A percentile compares a stretch with the other conserved stretches of the same genome.
Evolutionary conservation across 2,888 invertebrate species (phyloP).

Genomic region (Arge pagana): DNA sequence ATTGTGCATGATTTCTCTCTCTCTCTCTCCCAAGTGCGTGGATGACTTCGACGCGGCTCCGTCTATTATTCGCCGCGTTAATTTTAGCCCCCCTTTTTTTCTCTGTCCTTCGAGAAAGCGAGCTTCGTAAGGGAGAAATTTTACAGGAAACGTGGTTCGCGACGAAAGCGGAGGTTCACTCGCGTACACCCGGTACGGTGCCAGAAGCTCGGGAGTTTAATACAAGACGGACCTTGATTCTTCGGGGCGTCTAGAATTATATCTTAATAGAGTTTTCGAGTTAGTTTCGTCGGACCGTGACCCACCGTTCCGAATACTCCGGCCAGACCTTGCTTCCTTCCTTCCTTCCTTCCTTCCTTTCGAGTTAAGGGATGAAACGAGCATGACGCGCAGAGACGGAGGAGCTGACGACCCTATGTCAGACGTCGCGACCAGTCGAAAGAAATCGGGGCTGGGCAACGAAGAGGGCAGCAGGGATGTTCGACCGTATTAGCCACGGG

Average conservation of each 20-base stretch:
- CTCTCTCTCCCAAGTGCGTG: too few species aligned
- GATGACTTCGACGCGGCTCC: too few species aligned
- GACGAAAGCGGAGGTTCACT: too few species aligned
- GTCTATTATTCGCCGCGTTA: too few species aligned
- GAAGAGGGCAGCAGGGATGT: constrained; percentile 27
- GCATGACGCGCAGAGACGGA: background rate
- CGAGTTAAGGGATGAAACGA: background rate
- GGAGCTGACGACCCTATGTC: background rate
- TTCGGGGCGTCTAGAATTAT: constrained; percentile 15
- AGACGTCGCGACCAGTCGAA: background rate
- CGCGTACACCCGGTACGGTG: too few species aligned
- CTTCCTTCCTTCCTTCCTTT: background rate
- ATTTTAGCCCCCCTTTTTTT: too few species aligned
- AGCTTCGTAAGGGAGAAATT: too few species aligned
- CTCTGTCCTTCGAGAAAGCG: too few species aligned
- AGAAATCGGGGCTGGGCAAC: background rate
- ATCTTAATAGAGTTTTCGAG: constrained; percentile 21
- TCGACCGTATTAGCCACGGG: constrained; percentile 42
- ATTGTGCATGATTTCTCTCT: too few species aligned
- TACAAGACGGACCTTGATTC: constrained; percentile 17
- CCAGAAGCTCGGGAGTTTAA: constrained; percentile 1
- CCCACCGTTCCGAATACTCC: constrained; percentile 1
- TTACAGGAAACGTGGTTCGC: too few species aligned
- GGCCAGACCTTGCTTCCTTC: background rate
- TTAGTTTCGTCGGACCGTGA: constrained; percentile 8